Base-by-base conservation (phyloP, 1,140 invertebrate species). In the Drosophila insularis region DNA sequence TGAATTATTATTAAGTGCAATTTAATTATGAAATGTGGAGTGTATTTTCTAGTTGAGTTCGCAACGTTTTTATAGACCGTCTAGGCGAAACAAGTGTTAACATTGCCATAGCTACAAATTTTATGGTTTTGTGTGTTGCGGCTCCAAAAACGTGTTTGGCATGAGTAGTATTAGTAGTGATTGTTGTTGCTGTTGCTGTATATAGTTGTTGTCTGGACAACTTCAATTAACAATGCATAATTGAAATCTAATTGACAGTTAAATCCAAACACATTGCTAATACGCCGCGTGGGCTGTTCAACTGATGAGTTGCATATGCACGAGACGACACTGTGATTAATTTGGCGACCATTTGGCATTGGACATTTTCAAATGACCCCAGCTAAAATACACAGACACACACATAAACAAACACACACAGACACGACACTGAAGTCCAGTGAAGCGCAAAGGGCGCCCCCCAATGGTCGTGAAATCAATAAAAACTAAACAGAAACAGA, bases 171-270 rank as follows among this genome's bases (percentile, higher is more conserved):
- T 19, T 63, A 35, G 58, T 66, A 10, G 59, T 14, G 46, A 14
- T 14, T 39, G 46, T 27, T 61, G 14, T 46, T 8, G 40, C n/a
- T 8, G 4, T 43, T 43, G 40, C 17, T 43, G 46, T 27, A 27
- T 27, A 1, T 27, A 27, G 27, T 35, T 76, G 80, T 75, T 64
- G 76, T 50, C 77, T 60, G 74, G 71, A 68, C 79, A 78, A 75
- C 62, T 74, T 71, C 67, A 72, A 79, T 87, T 84, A 74, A 63
- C 79, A 82, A 89, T 87, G 84, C 80, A 87, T 89, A 87, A 87
- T 87, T 87, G 84, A 89, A 84, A 89, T 89, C 80, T 89, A 87
- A 87, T 86, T 89, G 84, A 87, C 82, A 87, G 84, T 89, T 87
- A 80, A 89, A 82, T 80, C 76, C 65, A 74, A 80, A 82, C 69